Percentiles rank a stretch among this genome's conserved stretches.
These are phyloP conservation scores for Andricus quercusramuli DNA, from an alignment of 2,888 invertebrate genomes.

Conservation along the genomic window DNA sequence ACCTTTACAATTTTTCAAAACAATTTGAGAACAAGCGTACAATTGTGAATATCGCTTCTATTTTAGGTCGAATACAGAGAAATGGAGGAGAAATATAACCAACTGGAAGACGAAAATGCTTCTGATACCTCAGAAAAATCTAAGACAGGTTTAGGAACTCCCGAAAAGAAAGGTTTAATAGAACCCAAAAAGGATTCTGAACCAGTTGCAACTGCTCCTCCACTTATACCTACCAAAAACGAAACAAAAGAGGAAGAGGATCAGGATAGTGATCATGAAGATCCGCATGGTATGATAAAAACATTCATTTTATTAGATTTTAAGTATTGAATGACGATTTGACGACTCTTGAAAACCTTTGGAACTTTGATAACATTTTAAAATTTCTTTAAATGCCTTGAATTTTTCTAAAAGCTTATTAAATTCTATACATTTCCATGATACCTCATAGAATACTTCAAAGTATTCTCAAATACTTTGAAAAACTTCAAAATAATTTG, in stretches of 20 bases:
- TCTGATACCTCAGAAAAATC: constrained; percentile 84
- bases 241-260: constrained; percentile 79
- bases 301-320: background rate
- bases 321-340: background rate
- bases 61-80: constrained; percentile 84
- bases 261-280: constrained; percentile 85
- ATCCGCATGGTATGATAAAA: constrained; percentile 79
- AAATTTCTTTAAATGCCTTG: no score
- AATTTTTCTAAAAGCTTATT: no score
- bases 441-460: no score
- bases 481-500: no score
- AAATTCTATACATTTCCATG: no score
- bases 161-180: constrained; percentile 69
- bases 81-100: constrained; percentile 84
- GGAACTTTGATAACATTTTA: no score
- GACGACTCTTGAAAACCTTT: no score
- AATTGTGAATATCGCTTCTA: background rate
- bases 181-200: constrained; percentile 82
- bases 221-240: constrained; percentile 80
- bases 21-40: background rate
- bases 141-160: constrained; percentile 79
- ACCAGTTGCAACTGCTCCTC: constrained; percentile 79
- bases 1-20: background rate
- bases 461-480: no score
- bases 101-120: constrained; percentile 82